These are phyloP conservation scores for Polylopha cassiicola DNA, from an alignment of 2,888 invertebrate species.

Conservation along the genomic window DNA sequence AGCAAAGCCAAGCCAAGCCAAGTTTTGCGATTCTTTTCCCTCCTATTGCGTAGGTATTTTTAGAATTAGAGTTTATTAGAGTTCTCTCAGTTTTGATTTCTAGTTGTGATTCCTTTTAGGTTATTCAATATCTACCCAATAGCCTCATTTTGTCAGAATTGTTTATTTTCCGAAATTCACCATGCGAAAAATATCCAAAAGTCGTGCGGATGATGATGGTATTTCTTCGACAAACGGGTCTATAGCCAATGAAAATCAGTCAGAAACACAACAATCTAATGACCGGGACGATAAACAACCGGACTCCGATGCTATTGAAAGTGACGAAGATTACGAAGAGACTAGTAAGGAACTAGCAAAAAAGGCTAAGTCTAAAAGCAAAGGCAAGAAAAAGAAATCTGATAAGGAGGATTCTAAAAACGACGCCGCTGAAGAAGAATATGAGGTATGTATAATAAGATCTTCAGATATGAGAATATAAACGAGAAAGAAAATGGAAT, in stretches of 20 bases:
- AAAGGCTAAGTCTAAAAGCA: conserved; percentile 44
- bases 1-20: conserved; percentile 16
- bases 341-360: conserved; percentile 30
- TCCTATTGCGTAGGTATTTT: conserved; percentile 19
- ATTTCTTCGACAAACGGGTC: conserved; percentile 70
- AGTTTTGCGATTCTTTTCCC: conserved; percentile 29
- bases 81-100: too few relatives aligned
- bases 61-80: conserved; percentile 5
- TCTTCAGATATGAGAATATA: background rate
- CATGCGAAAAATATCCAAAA: conserved; percentile 70
- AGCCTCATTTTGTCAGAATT: conserved; percentile 26
- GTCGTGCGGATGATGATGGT: conserved; percentile 63
- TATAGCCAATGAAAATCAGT: conserved; percentile 36
- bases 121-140: too few relatives aligned
- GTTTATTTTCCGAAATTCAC: conserved; percentile 37
- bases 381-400: conserved; percentile 52
- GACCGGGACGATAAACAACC: conserved; percentile 33
- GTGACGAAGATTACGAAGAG: conserved; percentile 33
- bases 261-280: conserved; percentile 27
- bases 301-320: conserved; percentile 35
- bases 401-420: conserved; percentile 44
- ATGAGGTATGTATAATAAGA: conserved; percentile 59
- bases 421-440: conserved; percentile 54
- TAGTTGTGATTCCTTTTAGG: too few relatives aligned
- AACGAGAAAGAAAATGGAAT: too few relatives aligned